Percentiles rank a stretch among this genome's conserved stretches.
These are phyloP conservation scores for Ligdia adustata DNA, from an alignment of 2,888 invertebrate genomes.

Conservation along the genomic window DNA sequence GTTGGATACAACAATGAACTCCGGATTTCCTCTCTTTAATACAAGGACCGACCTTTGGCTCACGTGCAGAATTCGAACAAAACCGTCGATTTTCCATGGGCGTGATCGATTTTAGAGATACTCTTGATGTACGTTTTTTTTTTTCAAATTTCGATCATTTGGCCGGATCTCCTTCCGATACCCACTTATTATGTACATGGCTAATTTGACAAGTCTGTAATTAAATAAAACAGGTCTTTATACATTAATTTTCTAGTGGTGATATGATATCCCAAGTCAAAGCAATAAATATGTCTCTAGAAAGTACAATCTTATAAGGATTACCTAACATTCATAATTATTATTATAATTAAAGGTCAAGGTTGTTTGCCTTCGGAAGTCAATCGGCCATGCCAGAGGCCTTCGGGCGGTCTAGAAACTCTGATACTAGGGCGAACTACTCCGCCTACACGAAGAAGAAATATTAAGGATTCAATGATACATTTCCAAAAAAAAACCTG, in stretches of 20 bases:
- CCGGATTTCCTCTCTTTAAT: slow-evolving; percentile 84
- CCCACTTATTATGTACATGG: slow-evolving; percentile 39
- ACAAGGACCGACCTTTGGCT: slow-evolving; percentile 74
- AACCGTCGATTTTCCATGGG: slow-evolving; percentile 76
- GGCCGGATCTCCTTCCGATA: slow-evolving; percentile 53
- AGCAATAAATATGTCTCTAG: no score
- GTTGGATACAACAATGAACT: slow-evolving; percentile 73
- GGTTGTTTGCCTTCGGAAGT: no score
- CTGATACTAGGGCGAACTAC: no score
- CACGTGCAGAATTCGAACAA: slow-evolving; percentile 80
- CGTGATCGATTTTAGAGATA: slow-evolving; percentile 82
- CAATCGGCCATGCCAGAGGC: no score
- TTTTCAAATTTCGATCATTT: slow-evolving; percentile 56
- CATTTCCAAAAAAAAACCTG: background rate
- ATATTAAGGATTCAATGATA: no score
- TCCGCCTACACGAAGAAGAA: no score
- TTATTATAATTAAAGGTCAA: no score
- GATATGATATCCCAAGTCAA: background rate
- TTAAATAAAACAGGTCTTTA: slow-evolving; percentile 6
- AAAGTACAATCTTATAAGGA: no score
- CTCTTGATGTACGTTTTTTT: slow-evolving; percentile 51
- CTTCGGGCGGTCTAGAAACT: no score
- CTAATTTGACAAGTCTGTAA: slow-evolving; percentile 20
- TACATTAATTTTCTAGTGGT: background rate
- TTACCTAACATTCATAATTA: no score